Conservation (phyloP, 2,888 invertebrate genomes). For the Meghimatium bilineatum region DNA sequence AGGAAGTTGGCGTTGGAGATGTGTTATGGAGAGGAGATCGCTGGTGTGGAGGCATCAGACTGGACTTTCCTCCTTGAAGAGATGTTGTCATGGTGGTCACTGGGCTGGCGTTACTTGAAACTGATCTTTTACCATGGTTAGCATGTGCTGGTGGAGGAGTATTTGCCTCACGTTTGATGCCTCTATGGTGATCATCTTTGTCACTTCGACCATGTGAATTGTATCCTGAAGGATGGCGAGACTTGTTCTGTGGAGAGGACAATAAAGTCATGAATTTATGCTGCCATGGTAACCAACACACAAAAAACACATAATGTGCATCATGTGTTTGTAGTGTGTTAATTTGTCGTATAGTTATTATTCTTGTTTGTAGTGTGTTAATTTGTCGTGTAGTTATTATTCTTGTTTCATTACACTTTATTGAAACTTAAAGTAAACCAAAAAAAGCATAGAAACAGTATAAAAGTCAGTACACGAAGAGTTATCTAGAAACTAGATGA, state of each 20-base stretch:
- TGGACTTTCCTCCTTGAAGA: slow-evolving; percentile 30
- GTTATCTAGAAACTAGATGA: too few species aligned
- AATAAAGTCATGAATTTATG: not conserved
- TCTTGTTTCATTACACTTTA: too few species aligned
- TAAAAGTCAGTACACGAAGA: too few species aligned
- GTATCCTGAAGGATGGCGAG: slow-evolving; percentile 26
- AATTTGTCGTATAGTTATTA: too few species aligned
- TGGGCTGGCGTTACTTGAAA: slow-evolving; percentile 14
- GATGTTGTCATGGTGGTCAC: slow-evolving; percentile 25
- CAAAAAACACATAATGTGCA: not conserved
- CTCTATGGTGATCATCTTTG: slow-evolving; percentile 24
- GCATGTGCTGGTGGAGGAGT: slow-evolving; percentile 40
- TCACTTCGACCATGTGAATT: slow-evolving; percentile 13
- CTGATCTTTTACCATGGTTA: slow-evolving; percentile 30
- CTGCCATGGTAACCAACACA: too few species aligned
- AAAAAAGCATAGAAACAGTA: too few species aligned
- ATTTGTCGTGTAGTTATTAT: too few species aligned
- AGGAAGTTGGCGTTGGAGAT: slow-evolving; percentile 38
- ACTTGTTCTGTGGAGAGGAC: not conserved
- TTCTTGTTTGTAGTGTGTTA: too few species aligned
- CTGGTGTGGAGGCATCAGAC: slow-evolving; percentile 59
- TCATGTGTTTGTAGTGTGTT: not conserved
- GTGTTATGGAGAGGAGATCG: slow-evolving; percentile 53
- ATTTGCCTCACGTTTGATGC: slow-evolving; percentile 34
- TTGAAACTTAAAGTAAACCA: too few species aligned